These are phyloP conservation scores for Lateolabrax maculatus DNA, from an alignment of 2,797 vertebrate genomes.

Conservation along the genomic window DNA sequence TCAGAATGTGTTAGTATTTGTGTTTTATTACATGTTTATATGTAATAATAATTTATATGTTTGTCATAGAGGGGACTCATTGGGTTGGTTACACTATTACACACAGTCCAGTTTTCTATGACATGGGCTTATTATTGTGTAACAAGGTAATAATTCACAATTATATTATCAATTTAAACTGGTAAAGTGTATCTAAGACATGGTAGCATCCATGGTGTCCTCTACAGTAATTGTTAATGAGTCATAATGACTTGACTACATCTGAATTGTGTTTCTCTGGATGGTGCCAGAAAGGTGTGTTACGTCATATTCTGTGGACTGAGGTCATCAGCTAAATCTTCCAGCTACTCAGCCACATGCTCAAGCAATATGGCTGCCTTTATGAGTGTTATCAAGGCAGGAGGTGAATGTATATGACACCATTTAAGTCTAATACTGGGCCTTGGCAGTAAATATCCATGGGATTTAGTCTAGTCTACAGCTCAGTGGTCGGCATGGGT, in stretches of 20 bases:
- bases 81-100: too few species aligned
- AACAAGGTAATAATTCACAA: too few species aligned
- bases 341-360: slow-evolving; percentile 7
- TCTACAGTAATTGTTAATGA: neutral
- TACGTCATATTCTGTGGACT: slow-evolving; percentile 20
- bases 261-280: neutral
- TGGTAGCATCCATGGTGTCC: too few species aligned
- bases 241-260: neutral
- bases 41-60: too few species aligned
- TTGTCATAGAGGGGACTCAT: too few species aligned
- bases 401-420: slow-evolving; percentile 64
- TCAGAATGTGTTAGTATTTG: neutral
- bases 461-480: slow-evolving; percentile 59
- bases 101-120: too few species aligned
- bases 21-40: too few species aligned
- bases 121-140: too few species aligned
- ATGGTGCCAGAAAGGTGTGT: neutral
- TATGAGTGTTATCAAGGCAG: slow-evolving; percentile 32
- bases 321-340: slow-evolving; percentile 18
- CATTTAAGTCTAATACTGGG: slow-evolving; percentile 66
- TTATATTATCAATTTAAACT: neutral
- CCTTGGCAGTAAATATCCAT: slow-evolving; percentile 65
- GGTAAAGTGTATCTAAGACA: neutral
- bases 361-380: slow-evolving; percentile 36
- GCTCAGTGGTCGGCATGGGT: slow-evolving; percentile 70